phyloP scores from a whole-genome alignment of 2,888 invertebrate genomes.

The Oligia latruncula region DNA sequence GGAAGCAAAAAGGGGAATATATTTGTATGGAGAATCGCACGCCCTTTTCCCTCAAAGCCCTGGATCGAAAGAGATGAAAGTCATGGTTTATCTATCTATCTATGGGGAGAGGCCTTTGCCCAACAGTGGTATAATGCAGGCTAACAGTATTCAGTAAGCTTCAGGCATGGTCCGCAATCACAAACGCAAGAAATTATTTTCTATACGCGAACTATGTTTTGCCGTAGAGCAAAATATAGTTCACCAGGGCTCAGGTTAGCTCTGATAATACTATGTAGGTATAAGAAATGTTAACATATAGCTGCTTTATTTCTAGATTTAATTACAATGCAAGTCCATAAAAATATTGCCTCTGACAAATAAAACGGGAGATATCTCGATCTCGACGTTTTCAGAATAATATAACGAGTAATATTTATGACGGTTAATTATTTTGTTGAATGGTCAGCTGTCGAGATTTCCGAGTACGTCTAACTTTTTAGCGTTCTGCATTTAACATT shows the following conservation, averaged over 20 bases:
- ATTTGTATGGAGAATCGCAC: too few species aligned
- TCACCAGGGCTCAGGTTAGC: neutral
- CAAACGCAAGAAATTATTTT: neutral
- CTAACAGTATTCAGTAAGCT: neutral
- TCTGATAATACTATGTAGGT: neutral
- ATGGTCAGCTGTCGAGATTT: constrained; percentile 46
- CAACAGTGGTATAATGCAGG: too few species aligned
- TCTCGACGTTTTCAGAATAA: constrained; percentile 10
- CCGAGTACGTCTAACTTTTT: constrained; percentile 21
- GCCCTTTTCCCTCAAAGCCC: too few species aligned
- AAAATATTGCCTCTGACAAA: neutral
- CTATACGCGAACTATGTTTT: neutral
- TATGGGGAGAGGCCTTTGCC: too few species aligned
- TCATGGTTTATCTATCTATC: too few species aligned
- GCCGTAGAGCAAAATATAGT: too few species aligned
- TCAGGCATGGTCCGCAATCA: neutral
- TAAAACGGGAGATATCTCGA: neutral
- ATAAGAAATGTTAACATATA: neutral
- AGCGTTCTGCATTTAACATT: neutral
- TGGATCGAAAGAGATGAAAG: too few species aligned
- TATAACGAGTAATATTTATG: constrained; percentile 12
- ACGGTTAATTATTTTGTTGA: constrained; percentile 47
- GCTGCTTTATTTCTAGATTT: neutral
- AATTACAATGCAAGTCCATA: neutral
- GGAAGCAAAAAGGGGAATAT: too few species aligned